Evolutionary conservation across 1,140 invertebrate species (phyloP).

Genomic region (Zaprionus nigranus): DNA sequence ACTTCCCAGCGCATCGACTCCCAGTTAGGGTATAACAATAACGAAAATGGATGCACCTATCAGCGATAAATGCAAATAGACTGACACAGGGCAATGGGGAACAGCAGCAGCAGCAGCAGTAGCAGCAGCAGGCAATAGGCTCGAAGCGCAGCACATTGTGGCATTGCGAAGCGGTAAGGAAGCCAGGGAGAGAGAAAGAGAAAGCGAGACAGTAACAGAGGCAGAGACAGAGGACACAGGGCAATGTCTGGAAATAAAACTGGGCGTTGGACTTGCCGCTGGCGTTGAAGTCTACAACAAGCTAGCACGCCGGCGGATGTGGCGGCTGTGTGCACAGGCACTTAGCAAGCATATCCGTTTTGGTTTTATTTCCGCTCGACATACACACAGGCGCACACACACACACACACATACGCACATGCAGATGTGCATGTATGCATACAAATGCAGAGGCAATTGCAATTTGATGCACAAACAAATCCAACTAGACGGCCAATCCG

Average conservation of each 20-base stretch:
- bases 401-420: conserved; percentile 17
- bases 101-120: not conserved
- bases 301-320: conserved; percentile 62
- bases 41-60: conserved; percentile 39
- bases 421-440: conserved; percentile 39
- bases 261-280: conserved; percentile 20
- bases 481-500: conserved; percentile 46
- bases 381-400: conserved; percentile 25
- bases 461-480: conserved; percentile 81
- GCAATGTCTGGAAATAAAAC: conserved; percentile 20
- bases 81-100: conserved; percentile 13
- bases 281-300: conserved; percentile 47
- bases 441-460: conserved; percentile 68
- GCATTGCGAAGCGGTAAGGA: not conserved
- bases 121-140: not conserved
- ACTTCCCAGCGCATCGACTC: not conserved
- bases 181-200: not conserved
- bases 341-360: conserved; percentile 82
- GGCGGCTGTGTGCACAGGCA: conserved; percentile 74
- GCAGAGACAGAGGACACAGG: not conserved
- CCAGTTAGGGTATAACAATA: conserved; percentile 14
- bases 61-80: conserved; percentile 42
- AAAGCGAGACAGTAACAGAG: not conserved
- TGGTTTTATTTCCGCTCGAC: conserved; percentile 76
- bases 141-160: not conserved